Base-by-base conservation (phyloP, 2,888 invertebrate genomes). In the Anarsia innoxiella region DNA sequence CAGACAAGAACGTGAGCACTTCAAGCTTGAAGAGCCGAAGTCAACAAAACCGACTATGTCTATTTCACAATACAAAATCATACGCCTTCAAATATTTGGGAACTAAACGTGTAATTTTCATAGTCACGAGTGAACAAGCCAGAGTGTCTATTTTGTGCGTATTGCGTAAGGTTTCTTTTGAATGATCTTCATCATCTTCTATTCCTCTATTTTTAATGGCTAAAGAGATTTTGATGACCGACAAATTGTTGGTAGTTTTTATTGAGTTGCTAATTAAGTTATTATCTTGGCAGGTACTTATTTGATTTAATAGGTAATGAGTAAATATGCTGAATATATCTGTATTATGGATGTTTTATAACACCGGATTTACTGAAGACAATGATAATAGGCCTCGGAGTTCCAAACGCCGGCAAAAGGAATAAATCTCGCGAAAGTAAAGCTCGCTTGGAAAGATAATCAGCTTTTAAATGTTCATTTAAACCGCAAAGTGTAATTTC, bases 61-160 rank as follows among this genome's bases (percentile, higher is more conserved):
- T 15, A 12, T 23, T 25, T 25, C 33, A 10, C 33, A 23, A 30
- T 25, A 29, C 6, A 12, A 30, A 36, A 36, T 25, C 33, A 33
- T 25, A 36, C 23, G 30, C 23, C 13, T 48, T 48, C 49, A 46
- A 59, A 49, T 54, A 57, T 59, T 56, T 46, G 45, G 41, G 47
- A 55, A 58, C 43, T 38, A 42, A 55, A 53, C 53, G 38, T 53
- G 40, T 62, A 56, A 64, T 65, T 63, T 61, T 51, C 48, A 40
- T 45, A 46, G 53, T 50, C 55, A 54, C 58, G 54, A 51, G 50
- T 49, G 19, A 37, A 35, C 37, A n/a, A n/a, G n/a, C 23, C 33
- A 35, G 34, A 40, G 28, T 26, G 33, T 33, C 33, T 25, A 33
- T 33, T 33, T 33, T 15, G 26, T 33, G 15, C 15, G 9, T 15